Conservation (phyloP, 2,797 vertebrate species). For the Phylloscopus collybita region DNA sequence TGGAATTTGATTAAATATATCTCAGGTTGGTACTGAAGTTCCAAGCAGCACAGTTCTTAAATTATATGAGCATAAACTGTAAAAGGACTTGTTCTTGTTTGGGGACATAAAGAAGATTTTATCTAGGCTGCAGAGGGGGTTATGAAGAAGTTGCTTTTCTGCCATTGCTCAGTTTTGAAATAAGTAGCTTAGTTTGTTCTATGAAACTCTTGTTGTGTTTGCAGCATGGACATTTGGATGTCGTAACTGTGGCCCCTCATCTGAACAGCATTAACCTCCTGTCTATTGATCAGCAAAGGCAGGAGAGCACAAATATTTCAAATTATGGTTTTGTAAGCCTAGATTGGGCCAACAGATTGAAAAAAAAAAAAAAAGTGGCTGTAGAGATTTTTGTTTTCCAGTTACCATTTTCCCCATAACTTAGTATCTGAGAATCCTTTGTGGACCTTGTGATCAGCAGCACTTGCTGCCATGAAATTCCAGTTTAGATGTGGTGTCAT, state of each 20-base stretch:
- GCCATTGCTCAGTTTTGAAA: conserved; percentile 31
- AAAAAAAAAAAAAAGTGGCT: background rate
- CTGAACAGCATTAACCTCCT: conserved; percentile 18
- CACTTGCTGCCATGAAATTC: background rate
- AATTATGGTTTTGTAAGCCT: background rate
- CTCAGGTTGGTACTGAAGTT: background rate
- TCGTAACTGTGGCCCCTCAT: conserved; percentile 18
- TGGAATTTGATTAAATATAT: background rate
- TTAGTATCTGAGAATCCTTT: background rate
- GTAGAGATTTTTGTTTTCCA: background rate
- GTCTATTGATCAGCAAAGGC: conserved; percentile 23
- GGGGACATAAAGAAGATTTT: conserved; percentile 45
- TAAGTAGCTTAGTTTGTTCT: background rate
- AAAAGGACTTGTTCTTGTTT: conserved; percentile 9
- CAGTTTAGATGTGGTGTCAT: background rate
- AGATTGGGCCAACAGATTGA: background rate
- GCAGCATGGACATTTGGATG: background rate
- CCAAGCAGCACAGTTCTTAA: background rate
- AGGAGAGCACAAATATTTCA: background rate
- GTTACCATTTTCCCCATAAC: background rate
- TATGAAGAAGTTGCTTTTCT: conserved; percentile 13
- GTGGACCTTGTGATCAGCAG: background rate
- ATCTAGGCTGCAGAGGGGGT: background rate
- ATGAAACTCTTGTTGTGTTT: background rate
- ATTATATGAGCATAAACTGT: background rate